These are phyloP conservation scores for Tridacna gigas DNA, from an alignment of 2,888 invertebrate genomes.

Conservation along the genomic window DNA sequence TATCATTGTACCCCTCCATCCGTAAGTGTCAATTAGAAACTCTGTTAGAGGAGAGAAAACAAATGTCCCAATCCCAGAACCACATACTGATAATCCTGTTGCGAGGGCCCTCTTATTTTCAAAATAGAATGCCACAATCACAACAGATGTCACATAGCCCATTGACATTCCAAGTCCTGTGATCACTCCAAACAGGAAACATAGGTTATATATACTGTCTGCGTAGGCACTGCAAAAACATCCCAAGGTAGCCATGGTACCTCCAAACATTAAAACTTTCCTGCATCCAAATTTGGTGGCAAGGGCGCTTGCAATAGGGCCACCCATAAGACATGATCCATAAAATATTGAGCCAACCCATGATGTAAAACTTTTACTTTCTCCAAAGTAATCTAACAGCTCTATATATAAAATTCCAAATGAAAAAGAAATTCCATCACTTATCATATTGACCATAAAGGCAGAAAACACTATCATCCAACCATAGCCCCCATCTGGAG, in stretches of 20 bases:
- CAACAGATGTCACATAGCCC: slow-evolving; percentile 84
- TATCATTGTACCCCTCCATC: slow-evolving; percentile 83
- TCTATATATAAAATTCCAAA: slow-evolving; percentile 96
- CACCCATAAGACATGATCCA: slow-evolving; percentile 92
- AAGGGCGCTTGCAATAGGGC: slow-evolving; percentile 83
- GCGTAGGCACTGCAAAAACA: slow-evolving; percentile 80
- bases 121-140: slow-evolving; percentile 85
- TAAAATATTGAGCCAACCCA: slow-evolving; percentile 96
- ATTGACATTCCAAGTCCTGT: slow-evolving; percentile 83
- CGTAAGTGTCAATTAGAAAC: slow-evolving; percentile 80
- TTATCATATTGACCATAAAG: slow-evolving; percentile 95
- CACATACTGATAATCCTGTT: slow-evolving; percentile 84
- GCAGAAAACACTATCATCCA: slow-evolving; percentile 96
- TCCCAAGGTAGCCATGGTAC: slow-evolving; percentile 80
- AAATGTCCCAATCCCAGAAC: slow-evolving; percentile 84
- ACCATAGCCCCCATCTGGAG: slow-evolving; percentile 95
- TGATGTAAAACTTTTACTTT: slow-evolving; percentile 94
- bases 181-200: slow-evolving; percentile 83
- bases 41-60: slow-evolving; percentile 83
- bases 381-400: slow-evolving; percentile 93
- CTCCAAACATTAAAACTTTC: slow-evolving; percentile 80
- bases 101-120: slow-evolving; percentile 84
- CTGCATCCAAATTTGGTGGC: slow-evolving; percentile 84
- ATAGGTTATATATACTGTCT: slow-evolving; percentile 79
- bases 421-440: slow-evolving; percentile 96